Conservation (phyloP, 2,797 vertebrate genomes). For the Bradypodion pumilum region DNA sequence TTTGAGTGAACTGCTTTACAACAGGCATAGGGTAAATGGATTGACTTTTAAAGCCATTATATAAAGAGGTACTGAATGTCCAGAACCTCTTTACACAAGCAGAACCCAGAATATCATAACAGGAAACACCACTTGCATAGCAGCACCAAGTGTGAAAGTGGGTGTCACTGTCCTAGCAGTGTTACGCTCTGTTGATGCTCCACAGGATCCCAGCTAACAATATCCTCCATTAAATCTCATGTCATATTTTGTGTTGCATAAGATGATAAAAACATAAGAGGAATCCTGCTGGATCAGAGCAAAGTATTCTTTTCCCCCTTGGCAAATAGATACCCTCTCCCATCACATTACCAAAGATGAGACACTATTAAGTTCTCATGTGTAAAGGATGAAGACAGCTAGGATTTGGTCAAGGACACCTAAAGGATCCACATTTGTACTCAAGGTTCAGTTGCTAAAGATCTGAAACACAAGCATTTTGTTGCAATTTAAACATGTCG, state of each 20-base stretch:
- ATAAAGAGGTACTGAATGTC: no score
- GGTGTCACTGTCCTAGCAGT: no score
- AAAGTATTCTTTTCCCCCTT: not conserved
- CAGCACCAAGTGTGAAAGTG: no score
- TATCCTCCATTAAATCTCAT: not conserved
- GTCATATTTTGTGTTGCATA: not conserved
- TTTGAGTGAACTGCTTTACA: not conserved
- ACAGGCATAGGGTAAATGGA: no score
- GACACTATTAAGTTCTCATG: not conserved
- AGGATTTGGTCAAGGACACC: not conserved
- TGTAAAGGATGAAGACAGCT: not conserved
- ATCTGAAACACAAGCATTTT: not conserved
- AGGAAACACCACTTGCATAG: no score
- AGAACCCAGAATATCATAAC: no score
- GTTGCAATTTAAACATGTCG: conserved; percentile 31
- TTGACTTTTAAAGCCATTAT: no score
- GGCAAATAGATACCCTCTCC: not conserved
- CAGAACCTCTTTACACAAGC: no score
- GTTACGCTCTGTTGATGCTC: no score
- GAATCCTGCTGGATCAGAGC: not conserved
- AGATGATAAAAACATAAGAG: not conserved
- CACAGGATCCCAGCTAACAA: not conserved
- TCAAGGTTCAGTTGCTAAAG: conserved; percentile 26
- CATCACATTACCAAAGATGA: not conserved
- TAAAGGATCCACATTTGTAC: not conserved